phyloP scores from a whole-genome alignment of 1,140 invertebrate species.

The Copidosoma floridanum region DNA sequence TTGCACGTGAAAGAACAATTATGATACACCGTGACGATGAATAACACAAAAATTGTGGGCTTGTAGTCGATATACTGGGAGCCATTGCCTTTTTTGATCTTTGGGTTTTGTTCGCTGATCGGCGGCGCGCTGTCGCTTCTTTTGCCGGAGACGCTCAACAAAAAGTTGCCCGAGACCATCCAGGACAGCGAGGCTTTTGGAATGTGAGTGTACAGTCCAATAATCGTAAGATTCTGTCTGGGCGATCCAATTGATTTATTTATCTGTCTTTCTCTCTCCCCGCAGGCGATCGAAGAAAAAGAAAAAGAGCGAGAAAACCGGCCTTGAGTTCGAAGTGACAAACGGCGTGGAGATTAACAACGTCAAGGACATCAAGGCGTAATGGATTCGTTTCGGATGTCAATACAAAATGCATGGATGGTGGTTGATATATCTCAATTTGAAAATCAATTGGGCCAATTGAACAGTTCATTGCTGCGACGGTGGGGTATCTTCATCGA shows the following conservation, averaged over 20 bases:
- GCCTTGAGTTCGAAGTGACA: not conserved
- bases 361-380: conserved; percentile 24
- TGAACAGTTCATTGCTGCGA: no score
- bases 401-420: no score
- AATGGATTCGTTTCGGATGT: no score
- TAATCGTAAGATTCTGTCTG: no score
- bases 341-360: conserved; percentile 28
- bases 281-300: no score
- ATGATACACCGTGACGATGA: not conserved
- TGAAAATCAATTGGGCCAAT: no score
- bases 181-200: conserved; percentile 72
- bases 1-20: not conserved
- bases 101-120: conserved; percentile 64
- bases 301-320: not conserved
- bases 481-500: no score
- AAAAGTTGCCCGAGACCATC: conserved; percentile 72
- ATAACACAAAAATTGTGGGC: no score
- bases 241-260: no score
- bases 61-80: conserved; percentile 62
- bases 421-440: no score
- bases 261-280: no score
- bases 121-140: conserved; percentile 68
- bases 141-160: conserved; percentile 75
- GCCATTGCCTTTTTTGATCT: conserved; percentile 71
- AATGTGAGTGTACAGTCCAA: conserved; percentile 51